Evolutionary conservation across 2,888 invertebrate species (phyloP).

Genomic region (Mellilla xanthometata): DNA sequence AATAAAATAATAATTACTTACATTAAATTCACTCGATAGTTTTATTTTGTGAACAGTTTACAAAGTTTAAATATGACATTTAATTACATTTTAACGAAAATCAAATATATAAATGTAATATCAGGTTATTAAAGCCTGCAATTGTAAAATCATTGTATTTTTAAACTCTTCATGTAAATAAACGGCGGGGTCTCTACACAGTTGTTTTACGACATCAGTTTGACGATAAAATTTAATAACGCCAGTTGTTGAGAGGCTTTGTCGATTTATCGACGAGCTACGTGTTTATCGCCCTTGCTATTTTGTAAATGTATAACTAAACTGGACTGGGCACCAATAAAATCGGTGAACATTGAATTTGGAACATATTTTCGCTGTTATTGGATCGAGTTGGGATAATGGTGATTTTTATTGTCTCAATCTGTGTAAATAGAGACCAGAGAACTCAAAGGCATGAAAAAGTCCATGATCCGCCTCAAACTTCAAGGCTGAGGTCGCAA

Average conservation of each 20-base stretch:
- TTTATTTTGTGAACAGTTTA: too few species aligned
- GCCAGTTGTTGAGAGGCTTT: conserved; percentile 36
- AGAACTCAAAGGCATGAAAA: too few species aligned
- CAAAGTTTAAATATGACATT: too few species aligned
- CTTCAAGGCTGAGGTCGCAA: too few species aligned
- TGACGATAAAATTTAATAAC: conserved; percentile 51
- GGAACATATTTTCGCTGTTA: conserved; percentile 16
- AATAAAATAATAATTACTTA: too few species aligned
- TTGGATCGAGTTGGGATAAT: conserved; percentile 9
- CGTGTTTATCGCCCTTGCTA: conserved; percentile 41
- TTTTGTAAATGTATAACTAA: conserved; percentile 38
- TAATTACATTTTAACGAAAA: too few species aligned
- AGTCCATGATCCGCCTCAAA: too few species aligned
- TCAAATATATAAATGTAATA: too few species aligned
- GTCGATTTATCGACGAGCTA: conserved; percentile 41
- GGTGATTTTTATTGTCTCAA: conserved; percentile 20
- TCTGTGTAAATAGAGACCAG: conserved; percentile 8
- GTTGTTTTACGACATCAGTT: conserved; percentile 48
- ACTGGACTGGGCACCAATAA: conserved; percentile 21
- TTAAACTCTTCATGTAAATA: conserved; percentile 1
- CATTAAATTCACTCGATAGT: too few species aligned
- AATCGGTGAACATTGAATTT: conserved; percentile 24
- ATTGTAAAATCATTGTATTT: neutral
- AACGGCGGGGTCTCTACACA: conserved; percentile 27
- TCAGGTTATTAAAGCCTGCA: too few species aligned